Percentiles rank a stretch among this genome's conserved stretches.
Conservation (phyloP, 2,797 vertebrate species). For the Cyprinodon diabolis region DNA sequence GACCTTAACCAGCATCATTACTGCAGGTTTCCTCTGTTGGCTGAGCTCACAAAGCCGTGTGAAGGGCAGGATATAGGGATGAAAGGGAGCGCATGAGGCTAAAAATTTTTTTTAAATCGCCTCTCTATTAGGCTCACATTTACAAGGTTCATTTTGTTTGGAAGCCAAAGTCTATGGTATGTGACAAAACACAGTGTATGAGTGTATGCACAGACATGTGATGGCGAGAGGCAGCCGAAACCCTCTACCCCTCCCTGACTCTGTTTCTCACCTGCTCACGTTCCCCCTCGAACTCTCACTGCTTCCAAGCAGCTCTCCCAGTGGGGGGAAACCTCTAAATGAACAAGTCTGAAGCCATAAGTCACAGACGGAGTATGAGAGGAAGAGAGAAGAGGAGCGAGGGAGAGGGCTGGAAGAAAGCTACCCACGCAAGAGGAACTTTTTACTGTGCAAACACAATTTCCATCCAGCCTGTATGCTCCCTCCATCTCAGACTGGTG, state of each 20-base stretch:
- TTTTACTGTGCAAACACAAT: conserved; percentile 83
- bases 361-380: conserved; percentile 73
- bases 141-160: conserved; percentile 70
- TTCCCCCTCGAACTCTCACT: conserved; percentile 43
- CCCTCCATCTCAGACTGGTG: conserved; percentile 81
- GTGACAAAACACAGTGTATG: conserved; percentile 61
- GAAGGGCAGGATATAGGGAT: conserved; percentile 72
- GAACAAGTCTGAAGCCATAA: conserved; percentile 73
- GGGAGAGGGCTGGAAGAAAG: conserved; percentile 52
- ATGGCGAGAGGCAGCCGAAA: conserved; percentile 36
- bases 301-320: conserved; percentile 55
- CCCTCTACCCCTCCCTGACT: conserved; percentile 31
- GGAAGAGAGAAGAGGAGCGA: conserved; percentile 38
- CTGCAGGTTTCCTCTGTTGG: conserved; percentile 68
- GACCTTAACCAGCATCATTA: conserved; percentile 74
- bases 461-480: conserved; percentile 76
- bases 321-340: conserved; percentile 75
- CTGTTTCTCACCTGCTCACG: conserved; percentile 62
- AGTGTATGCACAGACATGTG: conserved; percentile 11
- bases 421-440: conserved; percentile 79
- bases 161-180: conserved; percentile 63
- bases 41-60: conserved; percentile 52
- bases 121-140: conserved; percentile 74
- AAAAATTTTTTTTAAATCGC: conserved; percentile 67
- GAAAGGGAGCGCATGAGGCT: conserved; percentile 63